Evolutionary conservation across 92 coral and sea anemone species (phyloP), one percentile per base, ranked within the genome.

Genomic region (Siderastrea radians): DNA sequence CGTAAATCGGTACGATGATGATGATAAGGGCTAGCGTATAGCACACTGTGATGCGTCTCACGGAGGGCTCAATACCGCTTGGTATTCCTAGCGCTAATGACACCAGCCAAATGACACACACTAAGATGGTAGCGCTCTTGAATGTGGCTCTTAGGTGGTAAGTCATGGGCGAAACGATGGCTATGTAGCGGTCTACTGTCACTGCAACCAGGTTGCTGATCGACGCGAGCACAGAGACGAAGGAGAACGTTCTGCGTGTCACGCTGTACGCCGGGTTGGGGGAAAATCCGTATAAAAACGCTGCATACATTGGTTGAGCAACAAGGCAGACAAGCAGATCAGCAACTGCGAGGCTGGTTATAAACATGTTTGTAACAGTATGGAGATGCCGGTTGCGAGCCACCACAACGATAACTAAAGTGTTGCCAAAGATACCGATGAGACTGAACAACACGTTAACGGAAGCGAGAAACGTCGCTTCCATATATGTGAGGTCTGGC

Each of bases 291-390:
- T 77, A 64, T 44, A 97, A 63, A 49, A 86, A 91, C 1, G 91
- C 94, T 17, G 93, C 96, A 77, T 95, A 92, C 99, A 97, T 92
- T 14, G 98, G 99, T 79, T 97, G 98, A 59, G 98, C 93, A 48
- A 97, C 88, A 53, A 89, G 51, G 70, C 99, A 97, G 3, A 94
- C 99, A 44, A 95, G 78, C 19, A 97, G 87, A 82, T 97, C 99
- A n/a, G 99, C 98, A 26, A 91, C 77, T 6, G 99, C 98, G 11
- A 97, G 94, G 70, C 98, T 97, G 46, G 79, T 80, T 60, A 97
- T 93, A 75, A 97, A 97, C 44, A 90, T 68, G 85, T 97, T 97
- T 48, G 98, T 85, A 66, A 89, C 92, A 15, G 92, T 95, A 63
- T 87, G 98, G 1, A 95, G 93, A 44, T 91, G 88, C 49, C 92